Percentiles rank a stretch among this genome's conserved stretches.
phyloP scores from a whole-genome alignment of 2,113 vertebrate genomes.

The Podocnemis expansa region DNA sequence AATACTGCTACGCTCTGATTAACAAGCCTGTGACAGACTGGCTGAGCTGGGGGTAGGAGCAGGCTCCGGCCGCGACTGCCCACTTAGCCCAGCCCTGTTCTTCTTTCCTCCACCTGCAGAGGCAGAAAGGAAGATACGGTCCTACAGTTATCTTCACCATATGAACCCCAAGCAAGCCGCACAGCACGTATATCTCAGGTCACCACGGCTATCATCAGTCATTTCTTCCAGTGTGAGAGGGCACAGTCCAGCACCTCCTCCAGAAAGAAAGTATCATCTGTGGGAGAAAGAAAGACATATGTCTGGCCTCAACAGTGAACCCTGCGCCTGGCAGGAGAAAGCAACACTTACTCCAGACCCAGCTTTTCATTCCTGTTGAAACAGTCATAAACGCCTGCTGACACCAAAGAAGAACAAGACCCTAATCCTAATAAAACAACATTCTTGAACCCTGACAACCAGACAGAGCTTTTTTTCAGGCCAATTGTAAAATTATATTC shows the following conservation, averaged over 20 bases:
- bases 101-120: not conserved
- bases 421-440: constrained; percentile 76
- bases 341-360: constrained; percentile 65
- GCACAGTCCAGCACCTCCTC: constrained; percentile 43
- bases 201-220: constrained; percentile 37
- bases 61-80: not conserved
- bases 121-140: not conserved
- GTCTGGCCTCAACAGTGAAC: constrained; percentile 72
- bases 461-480: constrained; percentile 55
- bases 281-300: constrained; percentile 54
- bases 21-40: not conserved
- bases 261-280: constrained; percentile 60
- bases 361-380: constrained; percentile 74
- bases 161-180: not conserved
- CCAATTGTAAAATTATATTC: constrained; percentile 64
- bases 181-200: not conserved
- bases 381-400: constrained; percentile 73
- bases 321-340: constrained; percentile 71
- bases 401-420: constrained; percentile 75
- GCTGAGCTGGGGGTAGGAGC: not conserved
- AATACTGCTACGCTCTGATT: not conserved
- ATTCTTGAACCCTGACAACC: constrained; percentile 72
- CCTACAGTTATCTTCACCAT: not conserved
- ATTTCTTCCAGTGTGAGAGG: constrained; percentile 38
- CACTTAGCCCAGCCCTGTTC: not conserved